Percentiles rank a stretch among this genome's conserved stretches.
These are phyloP conservation scores for Anhinga rufa DNA, from an alignment of 2,113 vertebrate genomes.

Conservation along the genomic window DNA sequence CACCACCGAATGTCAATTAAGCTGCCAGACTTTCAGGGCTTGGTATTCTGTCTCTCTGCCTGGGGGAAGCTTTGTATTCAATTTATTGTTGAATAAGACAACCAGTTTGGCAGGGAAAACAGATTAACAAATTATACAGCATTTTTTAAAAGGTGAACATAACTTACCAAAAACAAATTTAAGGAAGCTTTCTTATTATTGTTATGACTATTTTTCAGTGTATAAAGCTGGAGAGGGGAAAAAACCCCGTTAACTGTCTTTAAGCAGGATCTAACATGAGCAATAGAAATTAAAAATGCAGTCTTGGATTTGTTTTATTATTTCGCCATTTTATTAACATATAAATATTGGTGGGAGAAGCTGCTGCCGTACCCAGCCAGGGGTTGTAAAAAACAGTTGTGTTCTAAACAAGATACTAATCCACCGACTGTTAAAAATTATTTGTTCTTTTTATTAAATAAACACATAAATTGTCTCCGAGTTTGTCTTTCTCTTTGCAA, in stretches of 20 bases:
- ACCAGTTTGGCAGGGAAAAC: slow-evolving; percentile 50
- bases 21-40: slow-evolving; percentile 59
- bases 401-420: slow-evolving; percentile 16
- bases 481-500: neutral
- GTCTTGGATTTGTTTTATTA: slow-evolving; percentile 33
- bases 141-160: slow-evolving; percentile 42
- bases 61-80: slow-evolving; percentile 65
- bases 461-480: neutral
- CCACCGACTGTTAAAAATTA: slow-evolving; percentile 1
- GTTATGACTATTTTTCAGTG: slow-evolving; percentile 18
- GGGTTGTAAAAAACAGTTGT: neutral
- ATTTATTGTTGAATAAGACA: slow-evolving; percentile 73
- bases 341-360: slow-evolving; percentile 51
- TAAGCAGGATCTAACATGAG: slow-evolving; percentile 16
- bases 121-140: slow-evolving; percentile 68
- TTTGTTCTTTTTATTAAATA: neutral
- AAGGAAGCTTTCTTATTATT: slow-evolving; percentile 33
- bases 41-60: slow-evolving; percentile 59
- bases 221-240: slow-evolving; percentile 3
- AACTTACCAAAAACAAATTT: slow-evolving; percentile 59
- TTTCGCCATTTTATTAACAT: slow-evolving; percentile 51
- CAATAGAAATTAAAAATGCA: slow-evolving; percentile 32
- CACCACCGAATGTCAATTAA: slow-evolving; percentile 68
- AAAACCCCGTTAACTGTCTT: neutral
- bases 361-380: slow-evolving; percentile 4